Conservation (phyloP, 1,140 invertebrate species). For the Pseudobourletiella spinata region DNA sequence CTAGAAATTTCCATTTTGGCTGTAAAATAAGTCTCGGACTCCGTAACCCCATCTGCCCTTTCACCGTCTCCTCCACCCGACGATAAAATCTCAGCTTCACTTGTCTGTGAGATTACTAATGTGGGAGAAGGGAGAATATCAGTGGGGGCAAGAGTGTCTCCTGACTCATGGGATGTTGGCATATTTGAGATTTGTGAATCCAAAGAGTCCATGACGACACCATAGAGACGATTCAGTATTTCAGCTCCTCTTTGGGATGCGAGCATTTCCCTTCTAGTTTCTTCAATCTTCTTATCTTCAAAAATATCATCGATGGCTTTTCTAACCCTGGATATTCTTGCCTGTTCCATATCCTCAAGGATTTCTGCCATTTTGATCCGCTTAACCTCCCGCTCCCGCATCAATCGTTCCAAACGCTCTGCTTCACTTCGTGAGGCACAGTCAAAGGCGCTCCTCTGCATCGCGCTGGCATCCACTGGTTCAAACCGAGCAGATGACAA, state of each 20-base stretch:
- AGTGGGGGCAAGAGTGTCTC: too few species aligned
- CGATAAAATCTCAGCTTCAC: too few species aligned
- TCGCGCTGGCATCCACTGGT: not conserved
- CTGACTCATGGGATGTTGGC: too few species aligned
- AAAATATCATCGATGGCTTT: not conserved
- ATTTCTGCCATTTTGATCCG: not conserved
- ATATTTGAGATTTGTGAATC: too few species aligned
- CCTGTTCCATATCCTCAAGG: conserved; percentile 1
- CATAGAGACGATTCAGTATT: not conserved
- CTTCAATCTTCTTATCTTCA: not conserved
- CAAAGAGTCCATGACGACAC: not conserved
- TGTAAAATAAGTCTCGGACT: too few species aligned
- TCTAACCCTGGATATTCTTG: not conserved
- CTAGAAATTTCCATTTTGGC: too few species aligned
- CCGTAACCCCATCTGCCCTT: too few species aligned
- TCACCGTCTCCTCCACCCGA: too few species aligned
- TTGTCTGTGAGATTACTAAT: too few species aligned
- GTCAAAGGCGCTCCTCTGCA: not conserved
- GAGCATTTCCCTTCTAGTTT: too few species aligned
- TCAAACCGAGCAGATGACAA: not conserved
- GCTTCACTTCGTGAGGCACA: not conserved
- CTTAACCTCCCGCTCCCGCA: not conserved
- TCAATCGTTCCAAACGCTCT: not conserved
- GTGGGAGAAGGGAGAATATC: too few species aligned
- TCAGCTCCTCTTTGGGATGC: too few species aligned